Evolutionary conservation across 2,888 invertebrate genomes (phyloP).

Genomic region (Gastracanthus pulcherrimus): DNA sequence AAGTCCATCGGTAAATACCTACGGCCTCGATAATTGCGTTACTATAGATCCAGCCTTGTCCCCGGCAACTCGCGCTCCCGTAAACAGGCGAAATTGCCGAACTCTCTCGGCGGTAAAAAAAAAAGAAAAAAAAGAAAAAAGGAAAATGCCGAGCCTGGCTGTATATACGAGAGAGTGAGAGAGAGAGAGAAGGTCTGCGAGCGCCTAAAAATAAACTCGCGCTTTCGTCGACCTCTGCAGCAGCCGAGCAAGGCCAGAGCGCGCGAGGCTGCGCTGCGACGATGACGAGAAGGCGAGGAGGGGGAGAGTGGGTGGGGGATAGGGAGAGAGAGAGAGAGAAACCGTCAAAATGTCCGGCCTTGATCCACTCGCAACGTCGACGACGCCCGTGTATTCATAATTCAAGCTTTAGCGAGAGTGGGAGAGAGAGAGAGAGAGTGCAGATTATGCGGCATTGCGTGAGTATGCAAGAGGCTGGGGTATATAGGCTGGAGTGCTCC

Average conservation of each 20-base stretch:
- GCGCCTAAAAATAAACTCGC: constrained; percentile 29
- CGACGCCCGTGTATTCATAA: constrained; percentile 30
- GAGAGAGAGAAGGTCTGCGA: neutral
- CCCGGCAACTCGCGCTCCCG: neutral
- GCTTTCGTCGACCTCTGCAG: constrained; percentile 22
- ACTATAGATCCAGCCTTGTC: neutral
- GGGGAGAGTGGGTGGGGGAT: neutral
- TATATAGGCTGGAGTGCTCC: constrained; percentile 20
- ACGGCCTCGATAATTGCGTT: constrained; percentile 23
- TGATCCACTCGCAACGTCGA: constrained; percentile 51
- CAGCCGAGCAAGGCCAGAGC: constrained; percentile 19
- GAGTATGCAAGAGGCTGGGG: neutral
- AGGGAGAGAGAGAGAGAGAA: constrained; percentile 3
- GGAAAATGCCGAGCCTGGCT: too few relatives aligned
- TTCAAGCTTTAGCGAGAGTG: neutral
- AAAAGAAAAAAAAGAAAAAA: too few relatives aligned
- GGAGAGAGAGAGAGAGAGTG: neutral
- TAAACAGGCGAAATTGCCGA: neutral
- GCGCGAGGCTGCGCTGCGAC: constrained; percentile 4
- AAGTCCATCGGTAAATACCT: neutral
- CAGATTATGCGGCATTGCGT: neutral
- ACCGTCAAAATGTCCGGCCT: constrained; percentile 39
- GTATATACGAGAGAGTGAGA: too few relatives aligned
- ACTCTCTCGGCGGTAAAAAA: neutral
- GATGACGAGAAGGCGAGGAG: neutral